These are phyloP conservation scores for Theonella swinhoei DNA, from an alignment of 37 sponge, comb jelly and placozoan species.

Conservation along the genomic window DNA sequence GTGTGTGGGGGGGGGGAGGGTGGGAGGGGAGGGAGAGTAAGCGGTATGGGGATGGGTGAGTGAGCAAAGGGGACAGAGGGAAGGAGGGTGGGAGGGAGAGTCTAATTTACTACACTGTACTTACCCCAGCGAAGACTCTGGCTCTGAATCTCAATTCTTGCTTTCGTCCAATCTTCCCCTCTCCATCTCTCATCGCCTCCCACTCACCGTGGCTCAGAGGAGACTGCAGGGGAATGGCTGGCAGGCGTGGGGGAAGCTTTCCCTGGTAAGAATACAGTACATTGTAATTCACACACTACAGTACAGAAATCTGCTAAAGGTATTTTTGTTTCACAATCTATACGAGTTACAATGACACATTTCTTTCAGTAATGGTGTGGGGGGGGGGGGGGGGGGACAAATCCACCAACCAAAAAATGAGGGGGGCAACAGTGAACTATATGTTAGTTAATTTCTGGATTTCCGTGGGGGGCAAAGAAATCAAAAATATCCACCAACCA, in stretches of 20 bases:
- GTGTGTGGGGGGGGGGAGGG: not conserved
- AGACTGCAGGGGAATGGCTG: slow-evolving; percentile 18
- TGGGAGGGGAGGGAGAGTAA: not conserved
- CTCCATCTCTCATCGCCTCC: slow-evolving; percentile 69
- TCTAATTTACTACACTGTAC: not conserved
- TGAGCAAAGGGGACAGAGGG: not conserved
- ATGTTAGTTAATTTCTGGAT: too few species aligned
- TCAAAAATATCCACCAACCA: too few species aligned
- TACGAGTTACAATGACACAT: too few species aligned
- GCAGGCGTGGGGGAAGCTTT: slow-evolving; percentile 54
- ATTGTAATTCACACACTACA: not conserved
- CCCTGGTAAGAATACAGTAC: slow-evolving; percentile 17
- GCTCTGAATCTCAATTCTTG: slow-evolving; percentile 60
- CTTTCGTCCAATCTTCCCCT: slow-evolving; percentile 55
- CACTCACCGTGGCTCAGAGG: slow-evolving; percentile 80
- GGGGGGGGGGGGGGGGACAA: too few species aligned
- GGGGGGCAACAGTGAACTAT: too few species aligned
- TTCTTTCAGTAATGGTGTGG: too few species aligned
- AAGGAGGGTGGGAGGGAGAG: not conserved
- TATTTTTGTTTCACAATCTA: too few species aligned
- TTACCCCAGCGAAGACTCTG: slow-evolving; percentile 81
- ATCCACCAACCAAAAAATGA: too few species aligned
- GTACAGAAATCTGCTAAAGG: too few species aligned
- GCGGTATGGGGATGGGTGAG: not conserved
- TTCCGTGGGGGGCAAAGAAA: too few species aligned